These are phyloP conservation scores for Buphagus erythrorhynchus DNA, from an alignment of 2,797 vertebrate genomes.

Conservation along the genomic window DNA sequence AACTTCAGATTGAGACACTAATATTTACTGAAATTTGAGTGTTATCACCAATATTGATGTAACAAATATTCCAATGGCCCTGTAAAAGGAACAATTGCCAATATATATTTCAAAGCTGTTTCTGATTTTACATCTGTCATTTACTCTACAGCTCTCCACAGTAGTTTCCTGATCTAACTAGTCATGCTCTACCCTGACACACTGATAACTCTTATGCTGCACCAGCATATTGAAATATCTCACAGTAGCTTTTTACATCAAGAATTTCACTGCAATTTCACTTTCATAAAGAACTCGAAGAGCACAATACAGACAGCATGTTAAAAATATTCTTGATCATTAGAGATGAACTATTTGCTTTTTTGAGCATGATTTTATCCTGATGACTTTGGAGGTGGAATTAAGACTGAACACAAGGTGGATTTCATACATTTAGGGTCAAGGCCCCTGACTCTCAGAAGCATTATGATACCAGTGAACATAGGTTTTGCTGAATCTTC, in stretches of 20 bases:
- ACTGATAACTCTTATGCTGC: not conserved
- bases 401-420: not conserved
- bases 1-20: not conserved
- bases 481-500: not conserved
- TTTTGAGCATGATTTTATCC: not conserved
- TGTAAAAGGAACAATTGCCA: not conserved
- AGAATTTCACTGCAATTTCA: not conserved
- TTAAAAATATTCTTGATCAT: not conserved
- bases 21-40: not conserved
- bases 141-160: not conserved
- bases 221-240: not conserved
- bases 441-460: not conserved
- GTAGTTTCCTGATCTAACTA: conserved; percentile 6
- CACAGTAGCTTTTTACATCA: not conserved
- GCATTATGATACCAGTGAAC: not conserved
- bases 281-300: not conserved
- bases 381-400: not conserved
- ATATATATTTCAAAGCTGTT: not conserved
- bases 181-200: not conserved
- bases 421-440: not conserved
- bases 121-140: conserved; percentile 18
- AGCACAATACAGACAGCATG: not conserved
- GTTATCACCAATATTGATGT: not conserved
- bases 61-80: not conserved
- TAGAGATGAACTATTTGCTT: not conserved